Base-by-base conservation (phyloP, 1,140 invertebrate species). In the Vanessa tameamea region DNA sequence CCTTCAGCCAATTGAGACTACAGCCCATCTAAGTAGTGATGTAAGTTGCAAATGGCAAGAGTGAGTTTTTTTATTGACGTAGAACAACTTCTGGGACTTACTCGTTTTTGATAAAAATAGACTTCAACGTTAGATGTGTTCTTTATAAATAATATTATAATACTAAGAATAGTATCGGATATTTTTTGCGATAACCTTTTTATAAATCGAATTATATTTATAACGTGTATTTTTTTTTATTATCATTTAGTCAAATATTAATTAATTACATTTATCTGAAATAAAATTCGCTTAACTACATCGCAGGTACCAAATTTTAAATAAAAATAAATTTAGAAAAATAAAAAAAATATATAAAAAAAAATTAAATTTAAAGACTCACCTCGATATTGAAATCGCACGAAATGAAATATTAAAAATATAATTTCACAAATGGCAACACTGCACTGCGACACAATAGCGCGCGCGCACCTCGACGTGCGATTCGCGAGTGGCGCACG, bases 401-500 rank as follows among this genome's bases (percentile, higher is more conserved):
- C 69, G 53, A 31, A 61, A 37, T 37, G 6, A 37, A 31, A 69
- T 69, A 57, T 69, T 12, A 68, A 74, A 68, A 64, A 64, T 57
- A 72, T 23, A 65, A 9, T 47, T 72, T 69, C 72, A 74, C 72
- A 74, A 69, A 47, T 63, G 47, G 59, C 51, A 63, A 20, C 72
- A 74, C 72, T 23, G 64, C 72, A 74, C 72, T 70, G 57, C 68
- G 43, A 63, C 67, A 69, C 67, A 20, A 66, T 26, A 23, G 69
- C 78, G 84, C 82, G 84, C 82, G 76, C 80, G 81, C 82, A 79
- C 81, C 57, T 72, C 77, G 69, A 51, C 78, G 75, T 66, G 74
- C 79, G 68, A 80, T 75, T 80, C 79, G 80, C 82, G 81, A 87
- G 79, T 88, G 87, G 69, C 80, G 79, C 77, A 77, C 76, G 69